phyloP scores from a whole-genome alignment of 2,797 vertebrate genomes.

The Steatocranus sp. region DNA sequence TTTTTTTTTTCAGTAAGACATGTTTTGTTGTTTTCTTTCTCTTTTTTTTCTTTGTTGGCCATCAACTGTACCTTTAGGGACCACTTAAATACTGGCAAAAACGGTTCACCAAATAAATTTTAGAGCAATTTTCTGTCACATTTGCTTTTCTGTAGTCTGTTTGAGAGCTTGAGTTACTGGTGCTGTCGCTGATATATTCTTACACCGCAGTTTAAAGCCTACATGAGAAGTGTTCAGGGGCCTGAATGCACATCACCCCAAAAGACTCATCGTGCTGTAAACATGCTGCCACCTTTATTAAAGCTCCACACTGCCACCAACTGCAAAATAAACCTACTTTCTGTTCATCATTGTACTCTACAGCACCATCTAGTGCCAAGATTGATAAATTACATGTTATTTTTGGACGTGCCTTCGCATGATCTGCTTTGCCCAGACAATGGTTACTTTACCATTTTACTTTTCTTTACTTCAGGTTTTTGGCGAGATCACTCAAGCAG shows the following conservation, averaged over 20 bases:
- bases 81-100: slow-evolving; percentile 28
- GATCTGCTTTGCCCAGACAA: not conserved
- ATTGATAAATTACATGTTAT: not conserved
- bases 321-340: not conserved
- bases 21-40: not conserved
- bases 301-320: not conserved
- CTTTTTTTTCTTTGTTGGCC: slow-evolving; percentile 3
- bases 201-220: not conserved
- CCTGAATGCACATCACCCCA: not conserved
- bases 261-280: not conserved
- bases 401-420: not conserved
- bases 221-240: not conserved
- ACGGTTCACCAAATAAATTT: slow-evolving; percentile 55
- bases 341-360: not conserved
- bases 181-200: not conserved
- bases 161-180: not conserved
- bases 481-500: not conserved
- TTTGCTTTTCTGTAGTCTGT: slow-evolving; percentile 39
- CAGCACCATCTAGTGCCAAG: slow-evolving; percentile 26
- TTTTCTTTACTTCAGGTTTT: not conserved
- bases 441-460: not conserved
- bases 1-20: not conserved
- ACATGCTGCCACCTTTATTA: not conserved
- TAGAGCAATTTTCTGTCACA: slow-evolving; percentile 32
- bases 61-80: slow-evolving; percentile 48